Evolutionary conservation across 2,888 invertebrate genomes (phyloP).

Genomic region (Pristionchus exspectatus): DNA sequence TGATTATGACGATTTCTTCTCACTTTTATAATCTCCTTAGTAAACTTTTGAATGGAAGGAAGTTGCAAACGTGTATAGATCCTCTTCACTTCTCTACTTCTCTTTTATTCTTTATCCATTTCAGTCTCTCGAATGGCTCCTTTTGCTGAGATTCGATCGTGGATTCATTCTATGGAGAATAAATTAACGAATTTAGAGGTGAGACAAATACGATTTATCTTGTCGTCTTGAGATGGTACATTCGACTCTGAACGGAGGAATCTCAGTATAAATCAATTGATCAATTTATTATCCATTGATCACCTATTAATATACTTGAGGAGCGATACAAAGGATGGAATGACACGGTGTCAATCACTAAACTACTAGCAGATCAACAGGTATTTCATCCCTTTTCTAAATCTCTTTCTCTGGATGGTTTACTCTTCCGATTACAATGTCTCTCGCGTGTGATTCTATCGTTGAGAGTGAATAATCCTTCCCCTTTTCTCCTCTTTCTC

Average conservation of each 20-base stretch:
- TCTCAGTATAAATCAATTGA: too few relatives aligned
- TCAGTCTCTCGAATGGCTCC: conserved; percentile 10
- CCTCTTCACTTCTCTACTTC: background rate
- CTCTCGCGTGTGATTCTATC: background rate
- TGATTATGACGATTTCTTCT: background rate
- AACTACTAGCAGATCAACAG: conserved; percentile 29
- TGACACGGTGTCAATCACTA: too few relatives aligned
- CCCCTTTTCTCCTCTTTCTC: background rate
- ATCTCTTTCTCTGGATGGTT: background rate
- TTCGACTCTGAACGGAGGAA: too few relatives aligned
- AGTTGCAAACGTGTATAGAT: background rate
- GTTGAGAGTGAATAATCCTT: background rate
- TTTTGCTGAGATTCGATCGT: conserved; percentile 44
- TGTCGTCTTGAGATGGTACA: too few relatives aligned
- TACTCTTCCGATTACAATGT: background rate
- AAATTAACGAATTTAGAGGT: background rate
- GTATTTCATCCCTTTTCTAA: background rate
- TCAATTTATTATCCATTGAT: too few relatives aligned
- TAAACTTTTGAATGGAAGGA: background rate
- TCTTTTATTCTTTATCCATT: background rate
- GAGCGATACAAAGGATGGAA: too few relatives aligned
- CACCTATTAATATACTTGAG: too few relatives aligned
- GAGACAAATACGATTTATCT: too few relatives aligned
- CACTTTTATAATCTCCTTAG: background rate
- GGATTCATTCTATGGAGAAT: conserved; percentile 29